Conservation (phyloP, 2,888 invertebrate species). For the Drosophila rubida region DNA sequence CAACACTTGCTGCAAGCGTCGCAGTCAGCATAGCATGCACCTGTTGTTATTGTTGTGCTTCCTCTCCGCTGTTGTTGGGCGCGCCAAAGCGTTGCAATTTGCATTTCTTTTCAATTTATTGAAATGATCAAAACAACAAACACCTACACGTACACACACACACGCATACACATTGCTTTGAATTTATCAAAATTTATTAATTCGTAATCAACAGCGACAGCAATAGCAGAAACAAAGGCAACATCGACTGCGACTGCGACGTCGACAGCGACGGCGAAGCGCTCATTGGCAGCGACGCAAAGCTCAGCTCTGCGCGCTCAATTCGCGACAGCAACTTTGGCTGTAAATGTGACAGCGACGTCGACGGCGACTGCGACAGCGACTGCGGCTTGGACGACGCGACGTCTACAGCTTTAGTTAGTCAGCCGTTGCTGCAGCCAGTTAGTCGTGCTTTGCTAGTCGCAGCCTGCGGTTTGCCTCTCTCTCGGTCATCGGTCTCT, state of each 20-base stretch:
- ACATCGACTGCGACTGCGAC: not conserved
- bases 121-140: slow-evolving; percentile 38
- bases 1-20: slow-evolving; percentile 40
- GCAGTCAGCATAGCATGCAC: slow-evolving; percentile 44
- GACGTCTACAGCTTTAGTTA: slow-evolving; percentile 63
- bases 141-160: slow-evolving; percentile 28
- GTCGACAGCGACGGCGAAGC: not conserved
- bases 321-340: slow-evolving; percentile 33
- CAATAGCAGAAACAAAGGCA: not conserved
- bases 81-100: slow-evolving; percentile 39
- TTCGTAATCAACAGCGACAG: slow-evolving; percentile 54
- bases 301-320: slow-evolving; percentile 33
- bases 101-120: slow-evolving; percentile 37
- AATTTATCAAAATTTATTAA: slow-evolving; percentile 64
- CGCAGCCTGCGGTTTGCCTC: slow-evolving; percentile 67
- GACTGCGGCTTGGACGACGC: slow-evolving; percentile 34
- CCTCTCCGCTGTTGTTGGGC: slow-evolving; percentile 5
- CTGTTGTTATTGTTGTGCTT: slow-evolving; percentile 56
- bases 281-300: slow-evolving; percentile 24
- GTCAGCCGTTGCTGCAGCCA: slow-evolving; percentile 69
- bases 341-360: slow-evolving; percentile 18
- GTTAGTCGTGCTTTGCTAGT: slow-evolving; percentile 79
- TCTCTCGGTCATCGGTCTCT: slow-evolving; percentile 30
- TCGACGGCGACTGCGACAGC: not conserved
- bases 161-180: slow-evolving; percentile 42